Evolutionary conservation across 2,797 vertebrate genomes (phyloP).

Genomic region (Pseudomugil gertrudae): DNA sequence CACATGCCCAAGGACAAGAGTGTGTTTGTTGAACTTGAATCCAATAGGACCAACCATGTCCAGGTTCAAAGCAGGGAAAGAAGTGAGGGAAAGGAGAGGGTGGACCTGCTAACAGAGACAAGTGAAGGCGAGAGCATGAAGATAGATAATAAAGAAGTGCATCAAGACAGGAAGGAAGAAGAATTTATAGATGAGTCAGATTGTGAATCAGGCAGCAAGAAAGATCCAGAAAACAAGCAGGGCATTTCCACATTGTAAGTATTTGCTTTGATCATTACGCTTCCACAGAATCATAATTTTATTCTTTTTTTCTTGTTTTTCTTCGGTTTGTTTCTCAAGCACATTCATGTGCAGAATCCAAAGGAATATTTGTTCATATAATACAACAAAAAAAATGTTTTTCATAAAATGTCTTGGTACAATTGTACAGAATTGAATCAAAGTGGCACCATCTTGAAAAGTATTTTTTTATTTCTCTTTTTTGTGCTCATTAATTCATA

Average conservation of each 20-base stretch:
- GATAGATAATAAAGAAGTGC: constrained; percentile 55
- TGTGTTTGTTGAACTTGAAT: constrained; percentile 71
- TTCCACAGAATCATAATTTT: constrained; percentile 42
- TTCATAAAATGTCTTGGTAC: constrained; percentile 69
- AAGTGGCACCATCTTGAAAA: constrained; percentile 52
- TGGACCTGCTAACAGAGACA: constrained; percentile 36
- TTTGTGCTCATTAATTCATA: constrained; percentile 39
- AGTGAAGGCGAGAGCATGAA: constrained; percentile 55
- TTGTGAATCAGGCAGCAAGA: constrained; percentile 77
- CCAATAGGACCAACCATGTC: constrained; percentile 76
- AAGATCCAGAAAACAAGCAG: constrained; percentile 76
- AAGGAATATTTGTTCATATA: constrained; percentile 65
- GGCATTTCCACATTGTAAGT: constrained; percentile 83
- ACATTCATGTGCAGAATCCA: constrained; percentile 59
- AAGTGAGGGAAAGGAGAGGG: constrained; percentile 62
- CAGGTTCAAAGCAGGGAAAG: constrained; percentile 78
- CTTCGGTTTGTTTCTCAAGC: constrained; percentile 29
- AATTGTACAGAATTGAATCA: constrained; percentile 74
- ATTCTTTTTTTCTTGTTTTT: constrained; percentile 34
- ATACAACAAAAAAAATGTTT: constrained; percentile 24
- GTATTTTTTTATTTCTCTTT: not conserved
- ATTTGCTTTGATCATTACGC: constrained; percentile 61
- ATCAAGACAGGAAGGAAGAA: constrained; percentile 62
- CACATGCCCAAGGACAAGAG: constrained; percentile 77
- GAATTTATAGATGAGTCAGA: constrained; percentile 83